Evolutionary conservation across 2,113 vertebrate species (phyloP), one percentile per base, ranked within the genome.

Genomic region (Sus scrofa): DNA sequence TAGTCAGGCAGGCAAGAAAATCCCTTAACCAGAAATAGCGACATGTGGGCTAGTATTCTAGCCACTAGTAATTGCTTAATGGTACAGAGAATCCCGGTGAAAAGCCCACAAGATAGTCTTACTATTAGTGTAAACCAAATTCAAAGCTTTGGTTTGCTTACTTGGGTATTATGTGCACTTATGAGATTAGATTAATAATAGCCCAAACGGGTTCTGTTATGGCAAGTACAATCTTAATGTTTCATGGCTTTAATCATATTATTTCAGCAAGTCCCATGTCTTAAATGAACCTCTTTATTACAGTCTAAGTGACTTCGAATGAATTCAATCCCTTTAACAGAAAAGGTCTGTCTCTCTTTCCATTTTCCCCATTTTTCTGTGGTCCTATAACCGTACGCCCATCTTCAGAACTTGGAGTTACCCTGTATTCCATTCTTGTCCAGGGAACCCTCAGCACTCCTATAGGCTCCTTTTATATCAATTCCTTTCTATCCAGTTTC

Each of bases 171-270:
- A 97, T 93, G 68, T 94, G 97, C 62, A 27, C 98, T 98, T 98
- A 98, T 30, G 97, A 98, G 98, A 98, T 98, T 98, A 98, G 96
- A 98, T 98, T 98, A 98, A 98, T 98, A 98, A 98, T 95, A 98
- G 95, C 63, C 96, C 97, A 95, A 98, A 96, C 60, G 32, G 97
- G 87, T 96, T 98, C 5, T 98, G 97, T 96, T 98, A 98, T 98
- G 97, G 94, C 96, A 98, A 97, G 93, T 85, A 94, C 97, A 95
- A 98, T 98, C 97, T 95, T 96, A 95, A 95, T 85, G 97, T 96
- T 88, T 92, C 85, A 26, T 79, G 92, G 84, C 94, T 98, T 98
- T 98, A 97, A 98, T 97, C 97, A 96, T 91, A 93, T 98, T 98
- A 94, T 98, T 97, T 97, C 95, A 98, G 98, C 95, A 91, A 98